Conservation (phyloP, 2,888 invertebrate genomes). For the Meliscaeva auricollis region DNA sequence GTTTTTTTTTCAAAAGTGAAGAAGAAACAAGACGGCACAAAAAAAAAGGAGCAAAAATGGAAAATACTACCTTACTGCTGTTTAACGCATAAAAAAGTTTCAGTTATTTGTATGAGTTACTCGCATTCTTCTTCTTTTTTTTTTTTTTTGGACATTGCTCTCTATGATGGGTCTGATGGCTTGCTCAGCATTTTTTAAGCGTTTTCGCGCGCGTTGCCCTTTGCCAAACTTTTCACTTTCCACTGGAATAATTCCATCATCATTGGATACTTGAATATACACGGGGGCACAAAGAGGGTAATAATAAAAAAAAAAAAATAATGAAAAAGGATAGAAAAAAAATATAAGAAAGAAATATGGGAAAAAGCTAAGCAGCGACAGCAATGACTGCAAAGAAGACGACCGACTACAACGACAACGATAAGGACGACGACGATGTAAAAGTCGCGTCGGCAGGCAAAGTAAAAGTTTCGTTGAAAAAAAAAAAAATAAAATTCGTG, state of each 20-base stretch:
- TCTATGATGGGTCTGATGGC: constrained; percentile 34
- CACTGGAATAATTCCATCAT: constrained; percentile 76
- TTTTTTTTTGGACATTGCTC: constrained; percentile 12
- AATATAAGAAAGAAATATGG: constrained; percentile 34
- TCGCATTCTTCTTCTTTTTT: constrained; percentile 48
- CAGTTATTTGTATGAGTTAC: constrained; percentile 62
- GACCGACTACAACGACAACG: constrained; percentile 30
- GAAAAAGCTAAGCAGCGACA: constrained; percentile 66
- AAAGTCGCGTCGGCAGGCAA: constrained; percentile 63
- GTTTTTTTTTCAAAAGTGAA: constrained; percentile 68
- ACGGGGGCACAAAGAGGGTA: constrained; percentile 55
- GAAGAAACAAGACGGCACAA: constrained; percentile 22
- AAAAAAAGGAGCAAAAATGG: constrained; percentile 19
- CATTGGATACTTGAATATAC: constrained; percentile 49
- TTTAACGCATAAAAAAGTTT: constrained; percentile 74
- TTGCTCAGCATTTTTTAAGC: constrained; percentile 45
- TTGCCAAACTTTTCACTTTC: constrained; percentile 80
- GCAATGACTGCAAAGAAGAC: constrained; percentile 26
- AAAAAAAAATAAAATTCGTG: constrained; percentile 46
- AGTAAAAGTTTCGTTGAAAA: constrained; percentile 63
- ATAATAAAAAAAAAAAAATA: constrained; percentile 68
- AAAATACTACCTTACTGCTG: constrained; percentile 32
- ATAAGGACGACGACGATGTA: not conserved
- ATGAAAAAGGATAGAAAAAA: constrained; percentile 53
- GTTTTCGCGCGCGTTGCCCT: constrained; percentile 77